Evolutionary conservation across 2,888 invertebrate species (phyloP), one percentile per base, ranked within the genome.

Genomic region (Prenolepis imparis): DNA sequence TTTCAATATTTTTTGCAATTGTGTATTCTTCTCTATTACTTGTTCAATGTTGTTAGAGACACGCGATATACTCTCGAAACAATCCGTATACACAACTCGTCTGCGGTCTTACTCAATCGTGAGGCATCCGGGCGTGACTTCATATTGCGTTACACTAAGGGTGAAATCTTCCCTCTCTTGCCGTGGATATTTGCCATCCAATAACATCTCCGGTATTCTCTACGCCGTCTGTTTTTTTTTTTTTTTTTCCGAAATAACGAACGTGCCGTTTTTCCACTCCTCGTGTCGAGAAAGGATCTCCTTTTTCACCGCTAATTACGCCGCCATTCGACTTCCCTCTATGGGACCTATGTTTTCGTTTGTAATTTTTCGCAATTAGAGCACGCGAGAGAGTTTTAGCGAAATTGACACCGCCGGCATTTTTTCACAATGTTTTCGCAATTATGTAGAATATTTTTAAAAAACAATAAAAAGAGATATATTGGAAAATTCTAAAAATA

Each of bases 51-150:
- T 59, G 48, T 66, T 66, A 57, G 57, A 82, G 57, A 44, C 41
- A 63, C 63, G 36, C 44, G 73, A 75, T 75, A 64, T 55, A 57
- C 57, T 63, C 66, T 63, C 59, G 77, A 57, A 63, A 32, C 77
- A 48, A 57, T 67, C 44, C 77, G 57, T 57, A 59, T 75, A 66
- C 66, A 72, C 55, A 28, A 48, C 77, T 55, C 55, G 57, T 66
- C 63, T 64, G 81, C 55, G 68, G 61, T 67, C 67, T 66, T 77
- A 57, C 77, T 77, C 82, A 80, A 83, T 84, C 82, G 78, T 86
- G 85, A 80, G 86, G 88, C 83, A 88, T 88, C 86, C 61, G 44
- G 36, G 52, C 63, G 73, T 78, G 81, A 83, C 82, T 44, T 73
- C 86, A 41, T 84, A 82, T 82, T 64, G 78, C 70, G 59, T 84